Percentiles rank a stretch among this genome's conserved stretches.
Conservation (phyloP, 1,140 invertebrate species). For the Lepidurus apus region DNA sequence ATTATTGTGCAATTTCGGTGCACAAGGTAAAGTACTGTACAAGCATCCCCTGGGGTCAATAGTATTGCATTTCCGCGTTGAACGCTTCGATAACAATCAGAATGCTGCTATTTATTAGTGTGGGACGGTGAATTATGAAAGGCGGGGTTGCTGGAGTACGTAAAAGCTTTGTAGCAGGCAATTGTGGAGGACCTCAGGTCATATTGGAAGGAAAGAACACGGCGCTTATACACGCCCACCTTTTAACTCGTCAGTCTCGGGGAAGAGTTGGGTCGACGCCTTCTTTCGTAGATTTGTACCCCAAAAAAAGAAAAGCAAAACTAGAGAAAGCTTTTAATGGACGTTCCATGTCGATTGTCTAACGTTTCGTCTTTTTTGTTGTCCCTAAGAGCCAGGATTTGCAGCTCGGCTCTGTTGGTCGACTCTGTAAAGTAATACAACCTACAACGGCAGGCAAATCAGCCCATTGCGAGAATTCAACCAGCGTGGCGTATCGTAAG, state of each 20-base stretch:
- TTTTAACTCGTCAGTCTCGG: neutral
- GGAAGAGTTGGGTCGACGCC: neutral
- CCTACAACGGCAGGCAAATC: neutral
- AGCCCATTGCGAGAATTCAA: neutral
- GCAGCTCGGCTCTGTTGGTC: neutral
- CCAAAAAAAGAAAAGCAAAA: neutral
- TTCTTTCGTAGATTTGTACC: neutral
- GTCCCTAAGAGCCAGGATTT: no score
- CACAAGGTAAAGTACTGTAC: no score
- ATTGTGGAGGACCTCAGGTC: no score
- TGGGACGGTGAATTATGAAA: no score
- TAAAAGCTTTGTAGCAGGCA: no score
- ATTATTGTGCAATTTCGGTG: no score
- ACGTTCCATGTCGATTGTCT: conserved; percentile 16
- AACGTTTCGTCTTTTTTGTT: neutral
- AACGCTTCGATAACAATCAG: no score
- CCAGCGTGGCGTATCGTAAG: neutral
- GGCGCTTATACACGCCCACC: neutral
- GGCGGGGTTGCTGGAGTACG: no score
- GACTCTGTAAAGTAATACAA: neutral
- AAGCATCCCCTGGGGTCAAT: no score
- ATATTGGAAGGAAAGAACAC: no score
- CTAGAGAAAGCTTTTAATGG: conserved; percentile 9
- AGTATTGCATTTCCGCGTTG: no score
- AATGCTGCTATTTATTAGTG: no score